Evolutionary conservation across 2,113 vertebrate species (phyloP).

Genomic region (western clawed frog (Xenopus tropicalis)): UCB_Xtro_10.0 CM004443.2:180812501-180813000

Average conservation of each 20-base stretch:
- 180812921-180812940: too few relatives aligned
- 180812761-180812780: too few relatives aligned
- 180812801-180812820: too few relatives aligned
- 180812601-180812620: constrained; percentile 65
- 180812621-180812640: constrained; percentile 57
- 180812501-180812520: constrained; percentile 68
- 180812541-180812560: constrained; percentile 73
- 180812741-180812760: background rate
- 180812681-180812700: background rate
- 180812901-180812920: too few relatives aligned
- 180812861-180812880: too few relatives aligned
- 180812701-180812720: constrained; percentile 8
- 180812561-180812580: constrained; percentile 63
- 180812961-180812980: too few relatives aligned
- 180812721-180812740: background rate
- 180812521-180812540: constrained; percentile 65
- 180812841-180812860: too few relatives aligned
- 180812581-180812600: constrained; percentile 65
- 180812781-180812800: too few relatives aligned
- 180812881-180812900: too few relatives aligned
- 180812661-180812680: background rate
- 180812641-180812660: constrained; percentile 64
- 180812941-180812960: too few relatives aligned
- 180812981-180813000: too few relatives aligned
- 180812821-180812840: too few relatives aligned